A percentile compares a stretch with the other conserved stretches of the same genome.
Conservation (phyloP, 2,888 invertebrate species). For the Choreutis nemorana region DNA sequence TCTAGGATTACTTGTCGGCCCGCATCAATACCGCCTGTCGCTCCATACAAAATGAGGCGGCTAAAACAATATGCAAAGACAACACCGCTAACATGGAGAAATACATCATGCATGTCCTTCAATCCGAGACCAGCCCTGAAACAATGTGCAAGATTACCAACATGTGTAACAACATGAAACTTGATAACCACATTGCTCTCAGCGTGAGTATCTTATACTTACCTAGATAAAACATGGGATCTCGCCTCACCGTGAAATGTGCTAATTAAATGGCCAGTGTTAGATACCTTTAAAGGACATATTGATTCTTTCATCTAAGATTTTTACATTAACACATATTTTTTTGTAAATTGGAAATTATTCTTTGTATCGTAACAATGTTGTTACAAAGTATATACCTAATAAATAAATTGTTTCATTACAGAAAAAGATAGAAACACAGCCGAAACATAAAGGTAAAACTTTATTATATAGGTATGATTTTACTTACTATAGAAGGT, state of each 20-base stretch:
- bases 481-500: too few relatives aligned
- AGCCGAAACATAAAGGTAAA: slow-evolving; percentile 27
- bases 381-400: too few relatives aligned
- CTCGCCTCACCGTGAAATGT: too few relatives aligned
- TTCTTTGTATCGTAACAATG: too few relatives aligned
- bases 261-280: too few relatives aligned
- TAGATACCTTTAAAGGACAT: too few relatives aligned
- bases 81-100: slow-evolving; percentile 67
- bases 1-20: slow-evolving; percentile 76
- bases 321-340: too few relatives aligned
- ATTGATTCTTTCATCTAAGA: too few relatives aligned
- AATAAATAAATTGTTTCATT: slow-evolving; percentile 11
- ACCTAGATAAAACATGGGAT: too few relatives aligned
- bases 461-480: too few relatives aligned
- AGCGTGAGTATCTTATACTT: slow-evolving; percentile 29
- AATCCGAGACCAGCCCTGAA: slow-evolving; percentile 85
- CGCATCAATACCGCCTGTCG: slow-evolving; percentile 85
- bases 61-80: slow-evolving; percentile 75
- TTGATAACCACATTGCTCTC: slow-evolving; percentile 70
- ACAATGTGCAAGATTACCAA: slow-evolving; percentile 85
- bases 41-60: slow-evolving; percentile 71
- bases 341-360: too few relatives aligned
- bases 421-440: slow-evolving; percentile 24
- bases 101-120: slow-evolving; percentile 81
- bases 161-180: slow-evolving; percentile 79